Percentiles rank a stretch among this genome's conserved stretches.
These are phyloP conservation scores for Jaculus jaculus DNA, from an alignment of 2,113 vertebrate species.

Conservation along the genomic window DNA sequence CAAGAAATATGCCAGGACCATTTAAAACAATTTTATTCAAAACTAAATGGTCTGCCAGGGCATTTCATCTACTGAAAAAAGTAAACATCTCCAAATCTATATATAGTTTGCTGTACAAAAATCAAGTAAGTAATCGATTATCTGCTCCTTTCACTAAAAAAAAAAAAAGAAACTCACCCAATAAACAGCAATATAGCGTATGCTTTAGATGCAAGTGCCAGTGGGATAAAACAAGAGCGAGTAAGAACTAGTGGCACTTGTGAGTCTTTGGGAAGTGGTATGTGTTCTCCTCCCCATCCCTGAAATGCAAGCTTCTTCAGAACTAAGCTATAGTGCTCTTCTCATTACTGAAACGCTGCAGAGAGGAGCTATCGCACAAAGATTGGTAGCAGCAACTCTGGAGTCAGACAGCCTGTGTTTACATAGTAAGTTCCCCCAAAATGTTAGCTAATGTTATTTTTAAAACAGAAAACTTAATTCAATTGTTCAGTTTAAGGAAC, in stretches of 20 bases:
- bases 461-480: background rate
- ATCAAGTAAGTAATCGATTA: background rate
- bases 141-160: background rate
- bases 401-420: background rate
- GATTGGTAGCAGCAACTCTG: background rate
- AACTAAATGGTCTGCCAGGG: background rate
- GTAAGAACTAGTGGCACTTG: background rate
- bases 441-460: background rate
- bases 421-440: background rate
- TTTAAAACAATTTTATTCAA: slow-evolving; percentile 31
- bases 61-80: slow-evolving; percentile 34
- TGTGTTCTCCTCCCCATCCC: background rate
- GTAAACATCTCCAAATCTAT: background rate
- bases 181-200: background rate
- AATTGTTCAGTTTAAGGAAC: background rate
- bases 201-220: background rate
- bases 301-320: background rate
- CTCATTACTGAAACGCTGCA: background rate
- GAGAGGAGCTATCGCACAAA: background rate
- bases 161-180: background rate
- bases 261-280: background rate
- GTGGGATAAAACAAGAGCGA: background rate
- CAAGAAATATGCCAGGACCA: background rate
- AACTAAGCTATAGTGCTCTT: background rate
- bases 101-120: background rate